Evolutionary conservation across 2,113 vertebrate genomes (phyloP).

Genomic region (Marmota flaviventris): DNA sequence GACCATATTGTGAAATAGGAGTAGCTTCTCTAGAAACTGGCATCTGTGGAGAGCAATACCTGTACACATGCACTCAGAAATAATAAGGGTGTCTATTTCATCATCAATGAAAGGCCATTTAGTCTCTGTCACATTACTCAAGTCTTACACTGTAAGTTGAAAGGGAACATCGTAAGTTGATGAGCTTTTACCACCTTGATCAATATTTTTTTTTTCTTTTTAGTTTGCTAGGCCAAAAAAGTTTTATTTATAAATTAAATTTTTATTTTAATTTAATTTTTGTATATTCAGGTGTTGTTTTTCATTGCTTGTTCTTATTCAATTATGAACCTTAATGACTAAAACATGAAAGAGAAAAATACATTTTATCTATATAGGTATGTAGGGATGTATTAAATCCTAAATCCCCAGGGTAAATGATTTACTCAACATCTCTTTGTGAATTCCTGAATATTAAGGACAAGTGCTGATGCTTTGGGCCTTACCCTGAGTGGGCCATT

Average conservation of each 20-base stretch:
- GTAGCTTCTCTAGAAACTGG: not conserved
- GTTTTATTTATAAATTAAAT: not conserved
- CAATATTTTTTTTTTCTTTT: not conserved
- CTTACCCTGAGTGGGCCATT: not conserved
- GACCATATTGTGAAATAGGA: not conserved
- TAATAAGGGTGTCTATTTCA: not conserved
- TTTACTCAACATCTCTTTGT: not conserved
- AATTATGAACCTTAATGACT: not conserved
- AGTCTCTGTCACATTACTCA: not conserved
- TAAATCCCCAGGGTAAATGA: not conserved
- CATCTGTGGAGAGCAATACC: not conserved
- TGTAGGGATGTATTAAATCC: not conserved
- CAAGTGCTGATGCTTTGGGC: not conserved
- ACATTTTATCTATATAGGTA: not conserved
- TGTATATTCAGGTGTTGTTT: not conserved
- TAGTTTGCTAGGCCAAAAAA: no score
- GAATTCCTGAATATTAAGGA: not conserved
- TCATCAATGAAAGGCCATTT: not conserved
- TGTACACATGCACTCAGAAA: not conserved
- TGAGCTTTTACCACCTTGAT: not conserved
- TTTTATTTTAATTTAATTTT: not conserved
- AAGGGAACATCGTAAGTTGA: not conserved
- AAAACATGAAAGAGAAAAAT: not conserved
- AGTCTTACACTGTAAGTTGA: not conserved
- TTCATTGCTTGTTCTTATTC: not conserved